These are phyloP conservation scores for Calephelis nemesis DNA, from an alignment of 1,140 invertebrate genomes.

Conservation along the genomic window DNA sequence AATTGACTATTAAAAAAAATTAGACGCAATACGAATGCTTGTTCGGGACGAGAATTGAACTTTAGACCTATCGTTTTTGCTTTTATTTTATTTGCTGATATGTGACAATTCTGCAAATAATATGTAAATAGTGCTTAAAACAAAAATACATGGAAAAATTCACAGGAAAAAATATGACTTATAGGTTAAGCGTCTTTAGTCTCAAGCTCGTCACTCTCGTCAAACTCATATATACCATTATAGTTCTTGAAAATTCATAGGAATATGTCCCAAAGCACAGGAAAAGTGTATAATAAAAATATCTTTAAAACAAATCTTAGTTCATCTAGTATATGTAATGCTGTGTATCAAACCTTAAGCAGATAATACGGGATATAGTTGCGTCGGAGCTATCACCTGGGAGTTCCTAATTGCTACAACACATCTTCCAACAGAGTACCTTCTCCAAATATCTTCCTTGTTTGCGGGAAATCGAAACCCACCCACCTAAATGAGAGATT, in stretches of 20 bases:
- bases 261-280: too few relatives aligned
- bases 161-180: too few relatives aligned
- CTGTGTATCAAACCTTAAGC: constrained; percentile 44
- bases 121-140: too few relatives aligned
- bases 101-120: too few relatives aligned
- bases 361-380: constrained; percentile 60
- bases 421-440: constrained; percentile 38
- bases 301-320: neutral
- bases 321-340: constrained; percentile 32
- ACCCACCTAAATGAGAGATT: constrained; percentile 14
- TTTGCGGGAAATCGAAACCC: constrained; percentile 31
- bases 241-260: too few relatives aligned
- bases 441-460: constrained; percentile 24
- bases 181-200: too few relatives aligned
- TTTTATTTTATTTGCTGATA: too few relatives aligned
- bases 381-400: constrained; percentile 54
- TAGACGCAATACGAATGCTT: neutral
- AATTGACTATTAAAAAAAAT: neutral
- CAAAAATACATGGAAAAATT: too few relatives aligned
- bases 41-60: neutral
- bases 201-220: too few relatives aligned
- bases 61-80: neutral
- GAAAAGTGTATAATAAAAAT: neutral
- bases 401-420: constrained; percentile 53
- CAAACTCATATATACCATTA: too few relatives aligned